Percentiles rank a stretch among this genome's conserved stretches.
Conservation (phyloP, 2,113 vertebrate species). For the Sciurus niger region DNA sequence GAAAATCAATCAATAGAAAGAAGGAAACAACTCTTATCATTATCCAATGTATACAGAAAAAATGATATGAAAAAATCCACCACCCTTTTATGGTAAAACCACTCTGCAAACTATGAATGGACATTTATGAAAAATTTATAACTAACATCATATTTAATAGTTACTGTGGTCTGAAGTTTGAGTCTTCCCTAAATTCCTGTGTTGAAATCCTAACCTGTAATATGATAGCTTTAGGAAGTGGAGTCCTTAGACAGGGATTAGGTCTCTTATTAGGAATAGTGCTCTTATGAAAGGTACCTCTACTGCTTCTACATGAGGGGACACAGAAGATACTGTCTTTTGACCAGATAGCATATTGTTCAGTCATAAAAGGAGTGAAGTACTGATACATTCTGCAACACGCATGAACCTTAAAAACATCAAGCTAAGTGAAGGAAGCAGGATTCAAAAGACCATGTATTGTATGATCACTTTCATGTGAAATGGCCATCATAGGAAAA, state of each 20-base stretch:
- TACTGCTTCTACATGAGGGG: background rate
- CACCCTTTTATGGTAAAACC: background rate
- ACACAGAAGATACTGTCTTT: background rate
- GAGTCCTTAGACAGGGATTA: background rate
- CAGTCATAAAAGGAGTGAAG: no score
- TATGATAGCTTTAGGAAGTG: background rate
- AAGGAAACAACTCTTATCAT: background rate
- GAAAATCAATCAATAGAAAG: constrained; percentile 26
- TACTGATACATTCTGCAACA: no score
- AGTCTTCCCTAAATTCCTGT: no score
- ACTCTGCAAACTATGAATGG: background rate
- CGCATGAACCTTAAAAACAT: no score
- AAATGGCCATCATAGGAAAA: no score
- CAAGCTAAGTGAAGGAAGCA: no score
- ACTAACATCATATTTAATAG: no score
- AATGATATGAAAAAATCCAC: constrained; percentile 10
- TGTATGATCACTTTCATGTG: no score
- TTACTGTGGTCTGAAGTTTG: no score
- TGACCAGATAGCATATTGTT: background rate
- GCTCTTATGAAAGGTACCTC: background rate
- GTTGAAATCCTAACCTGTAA: no score
- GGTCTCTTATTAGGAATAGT: background rate
- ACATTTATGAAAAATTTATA: no score
- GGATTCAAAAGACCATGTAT: no score
- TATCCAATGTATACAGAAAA: background rate